A percentile compares a stretch with the other conserved stretches of the same genome.
Conservation (phyloP, 2,113 vertebrate genomes). For the Xyliphius kryptos region DNA sequence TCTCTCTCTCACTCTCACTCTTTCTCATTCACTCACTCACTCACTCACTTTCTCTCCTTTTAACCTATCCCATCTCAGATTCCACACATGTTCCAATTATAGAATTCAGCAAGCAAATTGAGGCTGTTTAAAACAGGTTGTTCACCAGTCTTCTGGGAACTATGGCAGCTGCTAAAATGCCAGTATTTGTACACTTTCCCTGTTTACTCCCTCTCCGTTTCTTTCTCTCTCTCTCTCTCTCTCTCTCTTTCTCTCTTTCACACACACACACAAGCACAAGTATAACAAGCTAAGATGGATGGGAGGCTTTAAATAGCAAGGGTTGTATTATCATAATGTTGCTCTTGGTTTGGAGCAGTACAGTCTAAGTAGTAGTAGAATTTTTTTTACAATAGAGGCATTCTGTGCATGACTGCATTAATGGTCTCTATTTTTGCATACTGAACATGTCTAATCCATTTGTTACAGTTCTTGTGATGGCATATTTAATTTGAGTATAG, state of each 20-base stretch:
- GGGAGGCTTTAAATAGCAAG: slow-evolving; percentile 24
- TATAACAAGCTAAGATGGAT: slow-evolving; percentile 31
- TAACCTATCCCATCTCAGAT: slow-evolving; percentile 57
- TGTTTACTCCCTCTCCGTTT: too few relatives aligned
- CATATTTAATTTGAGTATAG: slow-evolving; percentile 99
- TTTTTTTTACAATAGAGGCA: slow-evolving; percentile 49
- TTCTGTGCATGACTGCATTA: slow-evolving; percentile 89
- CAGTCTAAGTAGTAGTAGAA: too few relatives aligned
- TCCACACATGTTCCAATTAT: slow-evolving; percentile 73
- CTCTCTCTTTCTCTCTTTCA: too few relatives aligned
- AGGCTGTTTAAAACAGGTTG: slow-evolving; percentile 65
- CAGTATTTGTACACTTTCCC: slow-evolving; percentile 57
- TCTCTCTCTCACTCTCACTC: slow-evolving; percentile 38
- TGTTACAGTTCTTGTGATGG: slow-evolving; percentile 98
- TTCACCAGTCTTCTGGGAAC: slow-evolving; percentile 64
- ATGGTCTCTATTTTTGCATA: slow-evolving; percentile 99
- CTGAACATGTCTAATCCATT: slow-evolving; percentile 99
- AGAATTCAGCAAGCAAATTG: slow-evolving; percentile 70
- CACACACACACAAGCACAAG: slow-evolving; percentile 46
- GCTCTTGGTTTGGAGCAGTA: too few relatives aligned
- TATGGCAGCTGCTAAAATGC: slow-evolving; percentile 65
- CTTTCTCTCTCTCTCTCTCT: too few relatives aligned
- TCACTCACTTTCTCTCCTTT: slow-evolving; percentile 34
- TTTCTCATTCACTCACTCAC: slow-evolving; percentile 37
- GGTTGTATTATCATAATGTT: too few relatives aligned